Conservation (phyloP, 92 coral and sea anemone genomes). For the Epizoanthus scotinus region DNA sequence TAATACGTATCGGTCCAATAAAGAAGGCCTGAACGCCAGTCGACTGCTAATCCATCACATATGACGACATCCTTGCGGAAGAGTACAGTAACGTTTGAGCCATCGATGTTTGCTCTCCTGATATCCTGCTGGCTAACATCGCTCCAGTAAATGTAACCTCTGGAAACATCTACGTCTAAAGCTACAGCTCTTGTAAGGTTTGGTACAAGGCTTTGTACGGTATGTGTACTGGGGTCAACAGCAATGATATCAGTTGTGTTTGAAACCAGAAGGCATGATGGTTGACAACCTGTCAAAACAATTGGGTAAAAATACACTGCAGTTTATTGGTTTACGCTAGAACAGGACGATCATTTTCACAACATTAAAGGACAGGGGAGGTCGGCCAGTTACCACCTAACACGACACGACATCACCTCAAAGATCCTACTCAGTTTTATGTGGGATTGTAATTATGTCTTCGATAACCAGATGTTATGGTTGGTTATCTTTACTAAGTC, state of each 20-base stretch:
- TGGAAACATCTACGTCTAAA: constrained; percentile 39
- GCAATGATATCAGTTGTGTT: constrained; percentile 42
- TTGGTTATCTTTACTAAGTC: no score
- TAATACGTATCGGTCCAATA: constrained; percentile 47
- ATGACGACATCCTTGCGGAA: constrained; percentile 10
- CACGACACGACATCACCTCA: no score
- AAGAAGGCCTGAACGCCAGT: constrained; percentile 43
- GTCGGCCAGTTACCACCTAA: no score
- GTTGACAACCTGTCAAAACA: constrained; percentile 11
- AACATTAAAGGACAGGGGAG: no score
- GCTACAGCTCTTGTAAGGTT: constrained; percentile 38
- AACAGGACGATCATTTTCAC: no score
- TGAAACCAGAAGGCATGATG: constrained; percentile 42
- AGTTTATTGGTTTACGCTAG: no score
- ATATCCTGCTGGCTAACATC: constrained; percentile 27
- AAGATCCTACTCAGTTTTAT: no score
- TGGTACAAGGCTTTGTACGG: constrained; percentile 21
- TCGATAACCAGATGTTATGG: no score
- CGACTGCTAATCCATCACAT: constrained; percentile 49
- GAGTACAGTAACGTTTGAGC: constrained; percentile 13
- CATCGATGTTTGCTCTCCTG: constrained; percentile 42
- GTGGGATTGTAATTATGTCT: no score
- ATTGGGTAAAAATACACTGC: no score
- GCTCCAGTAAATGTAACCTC: constrained; percentile 38
- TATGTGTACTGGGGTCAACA: constrained; percentile 8